Evolutionary conservation across 2,888 invertebrate genomes (phyloP).

Genomic region (Epinotia nisella): DNA sequence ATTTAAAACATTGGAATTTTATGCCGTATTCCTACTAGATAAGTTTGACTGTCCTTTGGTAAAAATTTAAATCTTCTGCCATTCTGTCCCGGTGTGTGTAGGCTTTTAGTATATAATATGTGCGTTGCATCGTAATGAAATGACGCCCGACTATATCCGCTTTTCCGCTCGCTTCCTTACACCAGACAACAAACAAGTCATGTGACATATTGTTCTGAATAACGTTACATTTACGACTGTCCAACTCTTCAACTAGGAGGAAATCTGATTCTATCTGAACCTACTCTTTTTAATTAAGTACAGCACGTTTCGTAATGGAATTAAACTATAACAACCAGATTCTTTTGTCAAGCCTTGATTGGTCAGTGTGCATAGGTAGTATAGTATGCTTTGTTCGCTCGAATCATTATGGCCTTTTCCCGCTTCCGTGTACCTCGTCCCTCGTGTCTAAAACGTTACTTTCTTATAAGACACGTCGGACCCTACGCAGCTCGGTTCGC

Average conservation of each 20-base stretch:
- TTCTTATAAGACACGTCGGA: too few species aligned
- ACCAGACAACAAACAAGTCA: background rate
- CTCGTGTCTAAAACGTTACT: too few species aligned
- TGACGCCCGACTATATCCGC: conserved; percentile 36
- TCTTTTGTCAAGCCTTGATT: background rate
- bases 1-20: too few species aligned
- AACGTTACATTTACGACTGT: background rate
- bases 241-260: background rate
- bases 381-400: background rate
- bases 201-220: background rate
- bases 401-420: background rate
- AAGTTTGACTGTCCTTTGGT: too few species aligned
- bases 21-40: too few species aligned
- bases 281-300: background rate
- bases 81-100: too few species aligned
- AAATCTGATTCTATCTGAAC: background rate
- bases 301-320: background rate
- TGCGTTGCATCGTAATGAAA: conserved; percentile 26
- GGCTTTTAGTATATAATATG: conserved; percentile 8
- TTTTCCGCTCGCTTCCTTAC: conserved; percentile 29
- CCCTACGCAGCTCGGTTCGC: too few species aligned
- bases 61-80: too few species aligned
- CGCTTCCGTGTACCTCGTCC: conserved; percentile 2
- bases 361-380: background rate
- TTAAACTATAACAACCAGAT: background rate